Percentiles rank a stretch among this genome's conserved stretches.
Evolutionary conservation across 2,888 invertebrate genomes (phyloP).

Genomic region (Chromoteleia sp.): DNA sequence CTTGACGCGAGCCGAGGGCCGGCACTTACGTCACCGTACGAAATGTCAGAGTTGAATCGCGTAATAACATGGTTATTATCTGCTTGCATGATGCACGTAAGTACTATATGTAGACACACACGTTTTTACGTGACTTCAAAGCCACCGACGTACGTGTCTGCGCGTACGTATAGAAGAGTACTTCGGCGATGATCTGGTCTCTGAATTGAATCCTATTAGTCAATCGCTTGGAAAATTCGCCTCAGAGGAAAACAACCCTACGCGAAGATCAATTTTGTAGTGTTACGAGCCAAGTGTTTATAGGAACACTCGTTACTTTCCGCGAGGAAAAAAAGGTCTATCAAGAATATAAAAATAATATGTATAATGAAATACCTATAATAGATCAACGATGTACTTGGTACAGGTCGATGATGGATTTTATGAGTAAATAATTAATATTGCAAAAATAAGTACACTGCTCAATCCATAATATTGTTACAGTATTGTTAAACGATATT

Average conservation of each 20-base stretch:
- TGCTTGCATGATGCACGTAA: conserved; percentile 63
- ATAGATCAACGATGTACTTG: no score
- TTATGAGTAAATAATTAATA: no score
- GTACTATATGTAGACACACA: conserved; percentile 33
- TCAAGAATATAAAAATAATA: no score
- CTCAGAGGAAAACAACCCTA: conserved; percentile 38
- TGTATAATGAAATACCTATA: no score
- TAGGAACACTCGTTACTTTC: not conserved
- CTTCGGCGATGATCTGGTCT: conserved; percentile 29
- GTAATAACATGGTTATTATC: conserved; percentile 77
- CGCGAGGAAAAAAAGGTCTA: no score
- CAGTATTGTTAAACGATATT: no score
- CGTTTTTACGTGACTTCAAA: conserved; percentile 59
- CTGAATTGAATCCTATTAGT: conserved; percentile 55
- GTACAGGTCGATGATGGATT: no score
- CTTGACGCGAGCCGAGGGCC: conserved; percentile 49
- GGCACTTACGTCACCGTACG: conserved; percentile 75
- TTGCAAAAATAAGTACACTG: no score
- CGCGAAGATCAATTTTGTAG: conserved; percentile 18
- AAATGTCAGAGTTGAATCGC: conserved; percentile 80
- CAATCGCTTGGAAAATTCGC: conserved; percentile 47
- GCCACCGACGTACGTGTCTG: conserved; percentile 42
- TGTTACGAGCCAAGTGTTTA: conserved; percentile 4
- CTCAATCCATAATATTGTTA: no score
- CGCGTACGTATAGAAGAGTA: conserved; percentile 22